Evolutionary conservation across 53 echinoderm and acorn worm genomes (phyloP).

Genomic region (Patiria pectinifera): DNA sequence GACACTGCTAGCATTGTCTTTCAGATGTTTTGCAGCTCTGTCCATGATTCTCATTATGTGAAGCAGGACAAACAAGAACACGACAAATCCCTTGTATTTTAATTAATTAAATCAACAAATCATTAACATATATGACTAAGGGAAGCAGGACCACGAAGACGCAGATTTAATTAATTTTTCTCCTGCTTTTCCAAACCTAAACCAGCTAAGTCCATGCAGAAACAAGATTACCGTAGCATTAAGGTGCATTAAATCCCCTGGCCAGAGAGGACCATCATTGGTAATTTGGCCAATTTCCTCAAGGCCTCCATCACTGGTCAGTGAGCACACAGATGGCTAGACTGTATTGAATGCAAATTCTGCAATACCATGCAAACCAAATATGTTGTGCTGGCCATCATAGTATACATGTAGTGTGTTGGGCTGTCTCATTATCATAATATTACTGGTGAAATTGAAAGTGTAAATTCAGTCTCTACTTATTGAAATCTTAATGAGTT

Average conservation of each 20-base stretch:
- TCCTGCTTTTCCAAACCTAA: background rate
- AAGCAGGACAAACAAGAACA: too few relatives aligned
- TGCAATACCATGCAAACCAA: slow-evolving; percentile 6
- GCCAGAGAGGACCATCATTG: slow-evolving; percentile 26
- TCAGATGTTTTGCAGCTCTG: too few relatives aligned
- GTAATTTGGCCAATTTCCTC: slow-evolving; percentile 61
- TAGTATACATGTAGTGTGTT: background rate
- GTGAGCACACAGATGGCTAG: slow-evolving; percentile 52
- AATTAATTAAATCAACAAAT: background rate
- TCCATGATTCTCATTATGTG: too few relatives aligned
- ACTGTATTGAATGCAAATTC: slow-evolving; percentile 41
- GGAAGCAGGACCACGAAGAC: background rate
- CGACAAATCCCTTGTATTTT: too few relatives aligned
- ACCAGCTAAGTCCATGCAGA: background rate
- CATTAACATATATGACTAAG: background rate
- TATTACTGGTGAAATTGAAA: background rate
- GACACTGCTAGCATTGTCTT: too few relatives aligned
- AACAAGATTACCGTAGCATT: slow-evolving; percentile 28
- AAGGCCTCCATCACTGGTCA: slow-evolving; percentile 45
- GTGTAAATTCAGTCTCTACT: background rate
- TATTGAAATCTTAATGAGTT: background rate
- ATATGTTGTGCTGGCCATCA: background rate
- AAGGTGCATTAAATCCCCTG: background rate
- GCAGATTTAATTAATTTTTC: background rate
- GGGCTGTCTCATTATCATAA: background rate